Percentiles rank a stretch among this genome's conserved stretches.
phyloP scores from a whole-genome alignment of 2,888 invertebrate genomes.

The Gymnoscelis rufifasciata region DNA sequence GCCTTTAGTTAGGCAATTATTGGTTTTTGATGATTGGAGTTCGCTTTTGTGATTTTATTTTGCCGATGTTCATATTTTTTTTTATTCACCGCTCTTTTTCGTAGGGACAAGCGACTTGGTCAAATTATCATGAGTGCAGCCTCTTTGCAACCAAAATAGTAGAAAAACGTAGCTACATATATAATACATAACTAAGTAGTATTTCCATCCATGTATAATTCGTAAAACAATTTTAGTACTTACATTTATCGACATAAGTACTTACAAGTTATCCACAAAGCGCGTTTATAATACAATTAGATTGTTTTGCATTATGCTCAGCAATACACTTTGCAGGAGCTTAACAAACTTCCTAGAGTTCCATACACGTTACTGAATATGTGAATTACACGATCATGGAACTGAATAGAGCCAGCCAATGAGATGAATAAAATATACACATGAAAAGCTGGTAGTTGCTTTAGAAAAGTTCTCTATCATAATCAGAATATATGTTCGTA shows the following conservation, averaged over 20 bases:
- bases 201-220: too few relatives aligned
- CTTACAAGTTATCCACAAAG: conserved; percentile 48
- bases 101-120: too few relatives aligned
- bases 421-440: conserved; percentile 17
- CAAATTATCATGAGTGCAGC: too few relatives aligned
- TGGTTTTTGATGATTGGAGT: not conserved
- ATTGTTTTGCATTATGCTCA: conserved; percentile 63
- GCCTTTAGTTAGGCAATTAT: conserved; percentile 25
- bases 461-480: not conserved
- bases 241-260: conserved; percentile 35
- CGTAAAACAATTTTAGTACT: too few relatives aligned
- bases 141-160: too few relatives aligned
- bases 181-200: too few relatives aligned
- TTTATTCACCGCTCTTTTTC: too few relatives aligned
- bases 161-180: too few relatives aligned
- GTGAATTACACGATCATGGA: conserved; percentile 23
- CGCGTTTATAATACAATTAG: conserved; percentile 63
- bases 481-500: too few relatives aligned
- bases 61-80: too few relatives aligned
- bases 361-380: conserved; percentile 23
- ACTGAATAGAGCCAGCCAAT: conserved; percentile 18
- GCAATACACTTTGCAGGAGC: conserved; percentile 34
- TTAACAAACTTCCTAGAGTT: conserved; percentile 25
- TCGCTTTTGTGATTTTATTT: too few relatives aligned
- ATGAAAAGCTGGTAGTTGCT: not conserved